Evolutionary conservation across 2,113 vertebrate species (phyloP).

Genomic region (Lampris incognitus): DNA sequence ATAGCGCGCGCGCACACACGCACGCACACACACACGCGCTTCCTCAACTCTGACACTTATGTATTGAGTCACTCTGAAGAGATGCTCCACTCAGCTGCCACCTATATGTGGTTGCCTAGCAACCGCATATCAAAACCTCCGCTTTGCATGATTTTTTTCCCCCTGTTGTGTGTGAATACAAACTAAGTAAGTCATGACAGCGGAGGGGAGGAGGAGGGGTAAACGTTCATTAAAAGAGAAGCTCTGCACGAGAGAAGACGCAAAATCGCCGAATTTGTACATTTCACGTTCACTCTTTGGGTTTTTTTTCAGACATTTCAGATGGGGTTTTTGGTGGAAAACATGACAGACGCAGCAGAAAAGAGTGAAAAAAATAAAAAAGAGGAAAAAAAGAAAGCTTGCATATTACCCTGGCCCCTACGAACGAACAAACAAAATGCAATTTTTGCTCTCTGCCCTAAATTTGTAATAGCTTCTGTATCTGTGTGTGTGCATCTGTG

Average conservation of each 20-base stretch:
- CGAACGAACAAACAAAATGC: background rate
- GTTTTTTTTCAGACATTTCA: background rate
- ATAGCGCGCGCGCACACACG: slow-evolving; percentile 41
- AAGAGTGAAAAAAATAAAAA: too few species aligned
- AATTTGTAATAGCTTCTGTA: slow-evolving; percentile 20
- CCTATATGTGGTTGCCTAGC: slow-evolving; percentile 76
- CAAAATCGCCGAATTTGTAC: background rate
- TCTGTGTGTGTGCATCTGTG: slow-evolving; percentile 1
- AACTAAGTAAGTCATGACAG: slow-evolving; percentile 48
- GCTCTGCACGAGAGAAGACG: slow-evolving; percentile 20
- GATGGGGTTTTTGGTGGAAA: too few species aligned
- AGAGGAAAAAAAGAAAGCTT: too few species aligned
- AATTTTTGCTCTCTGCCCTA: background rate
- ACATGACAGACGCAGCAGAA: too few species aligned
- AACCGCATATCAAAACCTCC: slow-evolving; percentile 73
- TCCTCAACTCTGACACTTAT: slow-evolving; percentile 56
- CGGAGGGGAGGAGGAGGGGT: background rate
- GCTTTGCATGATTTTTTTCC: slow-evolving; percentile 56
- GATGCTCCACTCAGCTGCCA: slow-evolving; percentile 53
- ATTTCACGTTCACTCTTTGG: slow-evolving; percentile 29
- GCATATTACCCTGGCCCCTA: too few species aligned
- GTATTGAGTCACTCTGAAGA: slow-evolving; percentile 70
- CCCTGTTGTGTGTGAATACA: slow-evolving; percentile 51
- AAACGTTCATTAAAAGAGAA: slow-evolving; percentile 26
- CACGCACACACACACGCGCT: slow-evolving; percentile 33